Percentiles rank a stretch among this genome's conserved stretches.
phyloP scores from a whole-genome alignment of 2,113 vertebrate genomes.

The Psephotus haematonotus region DNA sequence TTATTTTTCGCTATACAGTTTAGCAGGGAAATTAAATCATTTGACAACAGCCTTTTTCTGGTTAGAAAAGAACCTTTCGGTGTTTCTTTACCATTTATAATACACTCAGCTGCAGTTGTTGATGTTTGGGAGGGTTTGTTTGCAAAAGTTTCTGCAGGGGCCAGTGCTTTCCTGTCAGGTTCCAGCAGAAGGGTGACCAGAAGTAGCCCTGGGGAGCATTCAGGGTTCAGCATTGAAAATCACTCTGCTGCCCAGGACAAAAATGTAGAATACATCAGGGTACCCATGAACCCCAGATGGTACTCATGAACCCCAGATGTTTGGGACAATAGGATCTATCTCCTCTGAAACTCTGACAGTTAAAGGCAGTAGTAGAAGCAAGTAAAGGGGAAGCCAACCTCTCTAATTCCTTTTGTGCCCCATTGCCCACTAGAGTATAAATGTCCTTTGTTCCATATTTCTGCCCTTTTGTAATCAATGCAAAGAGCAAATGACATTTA shows the following conservation, averaged over 20 bases:
- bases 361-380: neutral
- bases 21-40: constrained; percentile 12
- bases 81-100: neutral
- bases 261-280: neutral
- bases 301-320: neutral
- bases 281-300: neutral
- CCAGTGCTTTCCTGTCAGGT: neutral
- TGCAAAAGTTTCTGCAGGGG: neutral
- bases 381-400: neutral
- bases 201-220: neutral
- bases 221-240: neutral
- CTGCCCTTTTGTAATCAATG: neutral
- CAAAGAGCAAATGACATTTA: neutral
- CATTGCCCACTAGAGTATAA: neutral
- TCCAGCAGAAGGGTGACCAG: neutral
- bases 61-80: neutral
- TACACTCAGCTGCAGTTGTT: accelerated
- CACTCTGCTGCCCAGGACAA: neutral
- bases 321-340: neutral
- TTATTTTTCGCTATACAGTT: constrained; percentile 7
- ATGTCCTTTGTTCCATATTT: neutral
- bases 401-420: neutral
- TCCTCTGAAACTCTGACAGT: neutral
- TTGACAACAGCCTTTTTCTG: neutral
- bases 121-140: neutral